phyloP scores from a whole-genome alignment of 2,888 invertebrate species.

The Acleris literana region DNA sequence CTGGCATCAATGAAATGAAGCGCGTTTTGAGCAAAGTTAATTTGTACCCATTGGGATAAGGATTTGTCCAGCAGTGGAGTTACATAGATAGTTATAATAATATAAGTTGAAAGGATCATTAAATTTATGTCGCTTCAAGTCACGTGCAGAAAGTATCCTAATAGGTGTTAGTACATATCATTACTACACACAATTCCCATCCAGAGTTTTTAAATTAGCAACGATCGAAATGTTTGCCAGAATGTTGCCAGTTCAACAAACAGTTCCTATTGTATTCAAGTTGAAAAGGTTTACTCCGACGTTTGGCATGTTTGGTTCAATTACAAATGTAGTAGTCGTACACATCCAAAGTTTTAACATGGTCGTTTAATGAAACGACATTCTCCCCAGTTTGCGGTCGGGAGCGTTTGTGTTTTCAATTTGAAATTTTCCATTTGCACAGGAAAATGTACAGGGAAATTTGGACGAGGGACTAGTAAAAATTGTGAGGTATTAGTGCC shows the following conservation, averaged over 20 bases:
- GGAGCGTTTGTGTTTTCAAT: constrained; percentile 20
- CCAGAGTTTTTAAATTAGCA: too few relatives aligned
- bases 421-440: constrained; percentile 26
- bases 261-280: neutral
- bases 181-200: too few relatives aligned
- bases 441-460: constrained; percentile 9
- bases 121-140: too few relatives aligned
- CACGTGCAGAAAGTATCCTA: too few relatives aligned
- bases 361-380: constrained; percentile 13
- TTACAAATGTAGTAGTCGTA: constrained; percentile 17
- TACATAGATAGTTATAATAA: too few relatives aligned
- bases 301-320: constrained; percentile 19
- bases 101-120: too few relatives aligned
- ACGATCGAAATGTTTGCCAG: too few relatives aligned
- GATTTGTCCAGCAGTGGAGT: too few relatives aligned
- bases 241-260: neutral
- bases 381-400: constrained; percentile 13
- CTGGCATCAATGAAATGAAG: too few relatives aligned
- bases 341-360: constrained; percentile 20
- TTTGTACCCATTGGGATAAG: too few relatives aligned
- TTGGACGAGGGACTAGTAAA: neutral
- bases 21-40: too few relatives aligned
- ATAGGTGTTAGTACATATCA: too few relatives aligned
- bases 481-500: neutral
- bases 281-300: neutral